Evolutionary conservation across 2,797 vertebrate species (phyloP).

Genomic region (Peromyscus nudipes): DNA sequence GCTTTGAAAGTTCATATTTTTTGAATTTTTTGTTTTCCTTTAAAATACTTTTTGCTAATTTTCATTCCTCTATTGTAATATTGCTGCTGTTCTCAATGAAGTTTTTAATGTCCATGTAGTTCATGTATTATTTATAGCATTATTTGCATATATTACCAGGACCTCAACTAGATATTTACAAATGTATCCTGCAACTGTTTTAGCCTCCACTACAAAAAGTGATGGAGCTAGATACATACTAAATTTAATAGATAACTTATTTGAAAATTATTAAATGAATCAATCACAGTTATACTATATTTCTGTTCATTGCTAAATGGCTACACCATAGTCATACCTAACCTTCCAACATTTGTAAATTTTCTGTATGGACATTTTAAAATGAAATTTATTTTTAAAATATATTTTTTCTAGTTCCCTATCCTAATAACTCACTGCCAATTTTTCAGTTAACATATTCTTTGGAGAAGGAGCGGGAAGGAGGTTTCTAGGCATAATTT

Average conservation of each 20-base stretch:
- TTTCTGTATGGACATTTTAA: constrained; percentile 58
- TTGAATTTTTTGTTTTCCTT: background rate
- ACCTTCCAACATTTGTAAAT: constrained; percentile 49
- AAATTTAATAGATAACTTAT: background rate
- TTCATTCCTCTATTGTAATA: constrained; percentile 4
- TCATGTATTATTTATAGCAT: constrained; percentile 26
- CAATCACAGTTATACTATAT: background rate
- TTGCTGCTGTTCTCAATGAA: constrained; percentile 49
- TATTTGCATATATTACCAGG: constrained; percentile 19
- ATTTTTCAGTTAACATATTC: constrained; percentile 55
- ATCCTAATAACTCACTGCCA: constrained; percentile 32
- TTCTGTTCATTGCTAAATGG: constrained; percentile 48
- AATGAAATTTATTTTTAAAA: constrained; percentile 63
- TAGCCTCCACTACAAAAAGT: constrained; percentile 51
- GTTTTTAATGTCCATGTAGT: background rate
- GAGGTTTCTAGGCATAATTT: constrained; percentile 59
- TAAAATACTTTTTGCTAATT: constrained; percentile 15
- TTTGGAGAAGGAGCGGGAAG: background rate
- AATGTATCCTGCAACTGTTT: constrained; percentile 40
- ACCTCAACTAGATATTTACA: constrained; percentile 33
- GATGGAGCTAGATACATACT: background rate
- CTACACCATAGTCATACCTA: constrained; percentile 33
- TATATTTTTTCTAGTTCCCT: constrained; percentile 55
- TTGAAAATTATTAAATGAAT: constrained; percentile 53
- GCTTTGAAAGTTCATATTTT: constrained; percentile 24